Base-by-base conservation (phyloP, 2,113 vertebrate species). In the Eptesicus fuscus region DNA sequence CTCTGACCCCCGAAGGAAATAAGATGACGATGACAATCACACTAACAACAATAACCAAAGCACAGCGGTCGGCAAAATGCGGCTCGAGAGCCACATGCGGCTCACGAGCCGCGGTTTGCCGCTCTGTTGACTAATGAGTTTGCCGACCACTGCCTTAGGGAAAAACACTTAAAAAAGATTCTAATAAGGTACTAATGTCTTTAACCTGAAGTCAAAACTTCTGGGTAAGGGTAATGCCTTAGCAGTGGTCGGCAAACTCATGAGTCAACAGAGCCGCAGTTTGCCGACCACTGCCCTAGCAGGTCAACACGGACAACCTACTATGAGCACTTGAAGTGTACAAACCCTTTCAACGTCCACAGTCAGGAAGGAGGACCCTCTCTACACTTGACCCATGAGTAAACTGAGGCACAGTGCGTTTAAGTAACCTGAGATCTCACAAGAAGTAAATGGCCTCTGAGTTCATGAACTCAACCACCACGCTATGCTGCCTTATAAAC, bases 21-120 rank as follows among this genome's bases (percentile, higher is more conserved):
- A 2, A 12, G 79, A 16, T 0, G 1, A 4, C 1, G 20, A 53
- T 1, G 20, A 63, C 13, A 2, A 3, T 32, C 51, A 5, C 32
- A 0, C 14, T 3, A 0, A 42, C 4, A 0, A 6, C 0, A 17
- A 30, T 3, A 13, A 47, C 49, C 0, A 7, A 1, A n/a, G 51
- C 70, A 4, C 44, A 47, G 44, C 11, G 44, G 44, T 47, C 44
- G 44, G 44, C 44, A 47, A 47, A 47, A 9, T 47, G 44, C 44
- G 44, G 37, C 37, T 37, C 37, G 37, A 2, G 37, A 37, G 37
- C 37, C 37, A 37, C 37, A 37, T 37, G 37, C 37, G 37, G 37
- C 37, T 37, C 37, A 37, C 37, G 37, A 37, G 37, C 37, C 37
- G 37, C 37, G 37, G 37, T 37, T 37, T 37, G 37, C 37, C 37